These are phyloP conservation scores for Tinea trinotella DNA, from an alignment of 2,888 invertebrate genomes.

Conservation along the genomic window DNA sequence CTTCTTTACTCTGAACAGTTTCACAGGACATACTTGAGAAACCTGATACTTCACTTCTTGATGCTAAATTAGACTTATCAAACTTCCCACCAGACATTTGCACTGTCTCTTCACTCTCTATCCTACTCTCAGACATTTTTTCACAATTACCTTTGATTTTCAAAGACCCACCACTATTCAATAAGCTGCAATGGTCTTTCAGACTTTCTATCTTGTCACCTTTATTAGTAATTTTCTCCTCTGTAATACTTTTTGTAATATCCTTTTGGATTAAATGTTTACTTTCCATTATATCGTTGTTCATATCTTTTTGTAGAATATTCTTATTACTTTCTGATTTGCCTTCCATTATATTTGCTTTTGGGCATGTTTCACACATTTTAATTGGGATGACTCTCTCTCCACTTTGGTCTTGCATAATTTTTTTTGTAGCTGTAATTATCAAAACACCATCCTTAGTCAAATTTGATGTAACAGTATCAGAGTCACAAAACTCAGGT, in stretches of 20 bases:
- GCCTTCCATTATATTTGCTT: neutral
- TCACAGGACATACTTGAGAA: conserved; percentile 18
- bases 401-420: conserved; percentile 21
- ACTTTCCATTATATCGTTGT: neutral
- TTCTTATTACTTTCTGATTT: neutral
- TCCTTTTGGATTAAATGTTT: neutral
- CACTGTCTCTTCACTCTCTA: conserved; percentile 22
- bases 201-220: conserved; percentile 18
- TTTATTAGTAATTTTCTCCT: conserved; percentile 12
- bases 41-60: conserved; percentile 13
- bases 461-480: conserved; percentile 35
- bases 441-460: conserved; percentile 40
- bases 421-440: conserved; percentile 31
- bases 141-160: conserved; percentile 28
- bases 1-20: conserved; percentile 18
- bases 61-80: conserved; percentile 7
- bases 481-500: conserved; percentile 37
- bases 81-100: conserved; percentile 3
- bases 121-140: conserved; percentile 23
- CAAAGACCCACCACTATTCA: conserved; percentile 28
- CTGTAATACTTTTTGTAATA: neutral
- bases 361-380: conserved; percentile 27
- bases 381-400: conserved; percentile 38
- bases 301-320: neutral
- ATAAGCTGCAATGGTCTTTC: conserved; percentile 33